phyloP scores from a whole-genome alignment of 2,113 vertebrate species.

The Illadopsis cleaveri region DNA sequence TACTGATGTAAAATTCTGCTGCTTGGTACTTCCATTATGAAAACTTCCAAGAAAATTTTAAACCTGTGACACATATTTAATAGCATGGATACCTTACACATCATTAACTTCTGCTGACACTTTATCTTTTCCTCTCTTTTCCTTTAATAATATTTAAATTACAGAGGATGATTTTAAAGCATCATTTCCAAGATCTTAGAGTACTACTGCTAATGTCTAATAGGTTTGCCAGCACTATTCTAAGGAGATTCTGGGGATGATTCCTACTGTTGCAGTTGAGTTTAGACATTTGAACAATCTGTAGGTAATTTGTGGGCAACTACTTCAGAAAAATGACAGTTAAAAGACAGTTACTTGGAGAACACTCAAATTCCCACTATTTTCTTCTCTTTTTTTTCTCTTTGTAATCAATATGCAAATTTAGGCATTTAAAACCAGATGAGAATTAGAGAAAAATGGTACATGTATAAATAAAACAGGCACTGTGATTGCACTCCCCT shows the following conservation, averaged over 20 bases:
- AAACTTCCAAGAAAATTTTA: neutral
- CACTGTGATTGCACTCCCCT: neutral
- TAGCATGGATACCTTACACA: neutral
- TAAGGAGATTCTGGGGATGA: neutral
- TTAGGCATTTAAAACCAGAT: neutral
- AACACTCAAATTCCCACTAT: neutral
- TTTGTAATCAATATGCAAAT: neutral
- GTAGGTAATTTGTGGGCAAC: neutral
- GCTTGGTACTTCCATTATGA: neutral
- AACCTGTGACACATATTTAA: neutral
- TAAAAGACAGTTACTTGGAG: neutral
- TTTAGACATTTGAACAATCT: neutral
- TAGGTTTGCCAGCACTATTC: neutral
- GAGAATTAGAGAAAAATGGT: neutral
- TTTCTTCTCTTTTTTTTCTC: neutral
- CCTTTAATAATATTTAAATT: slow-evolving; percentile 17
- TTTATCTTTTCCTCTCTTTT: neutral
- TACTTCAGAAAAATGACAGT: neutral
- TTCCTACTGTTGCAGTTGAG: neutral
- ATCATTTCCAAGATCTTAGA: neutral
- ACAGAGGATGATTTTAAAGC: neutral
- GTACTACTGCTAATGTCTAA: neutral
- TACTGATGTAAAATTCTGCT: neutral
- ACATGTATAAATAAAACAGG: neutral
- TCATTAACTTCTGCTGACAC: neutral